Conservation (phyloP, 30 jellyfish, hydroid and myxozoan genomes). For the Hydractinia echinata region DNA sequence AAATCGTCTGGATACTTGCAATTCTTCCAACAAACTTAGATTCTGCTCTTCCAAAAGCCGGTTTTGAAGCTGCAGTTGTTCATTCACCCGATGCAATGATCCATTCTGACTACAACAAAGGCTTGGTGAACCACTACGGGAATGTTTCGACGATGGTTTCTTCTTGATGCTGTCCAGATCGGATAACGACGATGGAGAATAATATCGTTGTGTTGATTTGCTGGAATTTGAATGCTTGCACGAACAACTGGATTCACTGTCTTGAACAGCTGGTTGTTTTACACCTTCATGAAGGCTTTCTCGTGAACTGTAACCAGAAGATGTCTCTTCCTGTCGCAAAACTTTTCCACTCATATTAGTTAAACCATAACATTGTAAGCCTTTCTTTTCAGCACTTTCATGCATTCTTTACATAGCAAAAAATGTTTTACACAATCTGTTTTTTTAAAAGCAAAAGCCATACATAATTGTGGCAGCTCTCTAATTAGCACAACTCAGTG, state of each 20-base stretch:
- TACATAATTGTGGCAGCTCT: too few relatives aligned
- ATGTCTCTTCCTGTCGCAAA: conserved; percentile 16
- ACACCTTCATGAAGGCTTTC: conserved; percentile 17
- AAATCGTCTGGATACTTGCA: conserved; percentile 34
- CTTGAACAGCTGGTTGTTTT: neutral
- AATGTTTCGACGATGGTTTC: neutral
- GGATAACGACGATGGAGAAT: neutral
- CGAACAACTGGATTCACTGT: conserved; percentile 10
- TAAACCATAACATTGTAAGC: too few relatives aligned
- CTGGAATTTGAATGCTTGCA: neutral
- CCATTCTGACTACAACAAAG: conserved; percentile 16
- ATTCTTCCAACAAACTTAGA: conserved; percentile 25
- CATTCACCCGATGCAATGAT: neutral
- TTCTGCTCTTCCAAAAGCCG: conserved; percentile 30
- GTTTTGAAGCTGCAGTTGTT: conserved; percentile 34
- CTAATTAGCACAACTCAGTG: too few relatives aligned
- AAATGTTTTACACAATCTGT: too few relatives aligned
- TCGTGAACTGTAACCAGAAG: conserved; percentile 38
- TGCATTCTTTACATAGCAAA: too few relatives aligned
- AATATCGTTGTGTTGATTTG: conserved; percentile 12
- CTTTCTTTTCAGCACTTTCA: too few relatives aligned
- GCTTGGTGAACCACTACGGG: neutral
- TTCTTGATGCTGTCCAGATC: neutral
- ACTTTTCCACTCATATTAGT: too few relatives aligned
- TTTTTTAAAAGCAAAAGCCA: too few relatives aligned